phyloP scores from a whole-genome alignment of 2,888 invertebrate genomes.

The Anarsia innoxiella region DNA sequence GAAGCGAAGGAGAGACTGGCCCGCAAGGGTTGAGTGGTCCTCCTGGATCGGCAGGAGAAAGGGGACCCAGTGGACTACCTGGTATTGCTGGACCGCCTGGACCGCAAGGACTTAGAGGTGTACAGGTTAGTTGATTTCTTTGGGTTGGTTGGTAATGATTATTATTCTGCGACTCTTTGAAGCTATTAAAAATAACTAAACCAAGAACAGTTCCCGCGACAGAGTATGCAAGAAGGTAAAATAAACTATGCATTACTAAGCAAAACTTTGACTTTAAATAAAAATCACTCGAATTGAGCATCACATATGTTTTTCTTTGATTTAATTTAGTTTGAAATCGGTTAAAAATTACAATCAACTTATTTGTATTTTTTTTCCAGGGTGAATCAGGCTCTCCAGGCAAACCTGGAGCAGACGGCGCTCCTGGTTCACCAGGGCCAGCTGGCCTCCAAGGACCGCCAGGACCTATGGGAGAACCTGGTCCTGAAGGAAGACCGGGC shows the following conservation, averaged over 20 bases:
- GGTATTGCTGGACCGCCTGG: slow-evolving; percentile 80
- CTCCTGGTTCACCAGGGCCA: slow-evolving; percentile 79
- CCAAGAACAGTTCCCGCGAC: too few species aligned
- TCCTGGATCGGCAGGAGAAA: slow-evolving; percentile 80
- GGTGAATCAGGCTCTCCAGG: slow-evolving; percentile 84
- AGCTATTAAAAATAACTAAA: too few species aligned
- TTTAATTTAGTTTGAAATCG: too few species aligned
- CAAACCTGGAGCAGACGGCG: slow-evolving; percentile 83
- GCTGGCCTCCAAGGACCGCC: slow-evolving; percentile 80
- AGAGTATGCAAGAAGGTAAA: too few species aligned
- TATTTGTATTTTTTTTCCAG: too few species aligned
- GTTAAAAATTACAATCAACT: too few species aligned
- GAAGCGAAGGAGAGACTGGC: slow-evolving; percentile 81
- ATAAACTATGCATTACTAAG: too few species aligned
- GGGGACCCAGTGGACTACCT: slow-evolving; percentile 76
- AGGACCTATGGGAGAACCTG: slow-evolving; percentile 77
- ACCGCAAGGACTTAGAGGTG: slow-evolving; percentile 78
- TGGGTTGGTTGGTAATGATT: too few species aligned
- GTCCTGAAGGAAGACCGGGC: slow-evolving; percentile 78
- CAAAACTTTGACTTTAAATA: too few species aligned
- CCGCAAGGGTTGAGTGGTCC: slow-evolving; percentile 81
- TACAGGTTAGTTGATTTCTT: slow-evolving; percentile 53
- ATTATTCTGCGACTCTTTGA: too few species aligned
- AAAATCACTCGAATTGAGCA: too few species aligned
- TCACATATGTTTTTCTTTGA: too few species aligned